These are phyloP conservation scores for Chymomyza amoena DNA, from an alignment of 2,888 invertebrate genomes.

Conservation along the genomic window DNA sequence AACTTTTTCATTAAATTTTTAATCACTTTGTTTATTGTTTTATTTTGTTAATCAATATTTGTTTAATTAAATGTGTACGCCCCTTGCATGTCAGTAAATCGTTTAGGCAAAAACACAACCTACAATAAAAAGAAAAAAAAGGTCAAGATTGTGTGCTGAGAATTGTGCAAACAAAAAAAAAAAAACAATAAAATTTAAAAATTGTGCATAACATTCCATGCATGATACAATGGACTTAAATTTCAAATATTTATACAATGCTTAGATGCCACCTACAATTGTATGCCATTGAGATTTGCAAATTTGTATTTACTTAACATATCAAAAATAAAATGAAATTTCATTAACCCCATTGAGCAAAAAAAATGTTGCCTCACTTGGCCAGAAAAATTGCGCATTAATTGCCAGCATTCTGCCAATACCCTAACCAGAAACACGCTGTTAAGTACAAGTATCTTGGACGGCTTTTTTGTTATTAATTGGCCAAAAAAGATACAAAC, in stretches of 20 bases:
- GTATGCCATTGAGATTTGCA: background rate
- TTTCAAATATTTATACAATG: background rate
- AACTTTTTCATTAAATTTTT: conserved; percentile 10
- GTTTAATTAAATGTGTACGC: conserved; percentile 25
- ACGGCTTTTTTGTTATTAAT: conserved; percentile 34
- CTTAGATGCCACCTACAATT: conserved; percentile 25
- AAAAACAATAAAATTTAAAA: background rate
- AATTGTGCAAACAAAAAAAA: conserved; percentile 9
- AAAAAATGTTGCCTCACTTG: background rate
- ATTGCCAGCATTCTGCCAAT: conserved; percentile 35
- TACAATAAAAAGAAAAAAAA: conserved; percentile 33
- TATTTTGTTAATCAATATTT: conserved; percentile 2
- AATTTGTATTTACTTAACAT: background rate
- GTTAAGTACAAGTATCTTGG: background rate
- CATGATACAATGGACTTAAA: conserved; percentile 24
- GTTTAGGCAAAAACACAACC: conserved; percentile 28
- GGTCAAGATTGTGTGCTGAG: conserved; percentile 60
- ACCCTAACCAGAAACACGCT: background rate
- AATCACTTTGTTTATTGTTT: conserved; percentile 9
- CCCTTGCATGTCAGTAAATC: conserved; percentile 47
- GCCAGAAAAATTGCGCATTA: conserved; percentile 35
- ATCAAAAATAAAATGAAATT: conserved; percentile 34
- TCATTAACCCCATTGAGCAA: conserved; percentile 60
- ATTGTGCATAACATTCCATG: conserved; percentile 3
- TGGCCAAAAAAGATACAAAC: background rate